Evolutionary conservation across 2,888 invertebrate species (phyloP), one percentile per base, ranked within the genome.

Genomic region (Synergus itoensis): DNA sequence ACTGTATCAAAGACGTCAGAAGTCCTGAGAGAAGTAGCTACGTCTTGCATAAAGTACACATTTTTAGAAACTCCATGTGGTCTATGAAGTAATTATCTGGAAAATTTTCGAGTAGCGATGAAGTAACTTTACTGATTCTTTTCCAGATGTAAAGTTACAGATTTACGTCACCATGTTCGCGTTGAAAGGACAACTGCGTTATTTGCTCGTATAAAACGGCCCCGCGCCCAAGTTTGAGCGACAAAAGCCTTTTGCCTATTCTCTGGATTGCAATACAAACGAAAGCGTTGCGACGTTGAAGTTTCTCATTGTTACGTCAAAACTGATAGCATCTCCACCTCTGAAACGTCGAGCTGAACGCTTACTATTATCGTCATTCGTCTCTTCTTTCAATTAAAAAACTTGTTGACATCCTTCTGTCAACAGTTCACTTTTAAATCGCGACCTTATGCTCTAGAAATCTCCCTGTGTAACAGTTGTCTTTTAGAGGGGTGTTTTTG

Each of bases 261-360:
- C 77, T 78, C 81, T 81, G 76, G 81, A 85, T 85, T 85, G 85
- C 85, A 86, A 84, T 85, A 84, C 87, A 86, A 88, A 90, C 86
- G 88, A 90, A 89, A 89, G 89, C 87, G 86, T 88, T 89, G 88
- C 87, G 87, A 87, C 86, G 84, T 82, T 77, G 86, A 83, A 90
- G 90, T 90, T 90, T 90, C 90, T 90, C 89, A 89, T 89, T 88
- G 89, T 90, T 90, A 88, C 90, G 87, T 89, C 90, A 90, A 86
- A 65, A 78, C 80, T 81, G 89, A 89, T 89, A 89, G 81, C 83
- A 88, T 89, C 88, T 86, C 28, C 28, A 28, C 76, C 85, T 84
- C 84, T 80, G 81, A 80, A 79, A 82, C 85, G 84, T 83, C 84
- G 81, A 79, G 87, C 86, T 87, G 85, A 86, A 85, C 87, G 84